phyloP scores from a whole-genome alignment of 2,113 vertebrate species.

The Copsychus sechellarum region DNA sequence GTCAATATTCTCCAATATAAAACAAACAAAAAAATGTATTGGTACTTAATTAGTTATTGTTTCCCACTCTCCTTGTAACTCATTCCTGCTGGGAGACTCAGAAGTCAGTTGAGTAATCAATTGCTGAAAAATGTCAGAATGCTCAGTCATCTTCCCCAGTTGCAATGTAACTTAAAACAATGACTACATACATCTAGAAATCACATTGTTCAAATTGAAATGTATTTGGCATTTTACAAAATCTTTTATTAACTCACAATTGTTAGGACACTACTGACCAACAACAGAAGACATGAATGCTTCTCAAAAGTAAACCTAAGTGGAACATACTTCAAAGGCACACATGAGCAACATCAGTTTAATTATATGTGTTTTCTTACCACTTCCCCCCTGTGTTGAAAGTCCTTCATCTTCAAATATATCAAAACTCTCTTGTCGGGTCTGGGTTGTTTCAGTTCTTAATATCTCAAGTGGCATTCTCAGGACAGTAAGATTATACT shows the following conservation, averaged over 20 bases:
- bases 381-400: conserved; percentile 82
- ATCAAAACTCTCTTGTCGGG: conserved; percentile 91
- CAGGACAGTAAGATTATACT: conserved; percentile 92
- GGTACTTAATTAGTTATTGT: neutral
- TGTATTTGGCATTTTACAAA: neutral
- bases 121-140: conserved; percentile 42
- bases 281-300: neutral
- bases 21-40: neutral
- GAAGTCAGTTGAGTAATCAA: neutral
- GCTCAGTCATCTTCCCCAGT: conserved; percentile 6
- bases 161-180: conserved; percentile 33
- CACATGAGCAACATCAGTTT: neutral
- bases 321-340: neutral
- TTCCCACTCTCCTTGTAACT: neutral
- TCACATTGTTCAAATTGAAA: neutral
- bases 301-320: neutral
- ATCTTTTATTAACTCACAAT: neutral
- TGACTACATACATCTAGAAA: conserved; percentile 38
- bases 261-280: neutral
- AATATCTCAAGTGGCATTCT: conserved; percentile 84
- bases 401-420: conserved; percentile 98
- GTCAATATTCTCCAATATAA: neutral
- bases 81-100: neutral
- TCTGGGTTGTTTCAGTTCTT: conserved; percentile 76
- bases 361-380: conserved; percentile 56